phyloP scores from a whole-genome alignment of 2,113 vertebrate genomes.

The Oncorhynchus nerka region DNA sequence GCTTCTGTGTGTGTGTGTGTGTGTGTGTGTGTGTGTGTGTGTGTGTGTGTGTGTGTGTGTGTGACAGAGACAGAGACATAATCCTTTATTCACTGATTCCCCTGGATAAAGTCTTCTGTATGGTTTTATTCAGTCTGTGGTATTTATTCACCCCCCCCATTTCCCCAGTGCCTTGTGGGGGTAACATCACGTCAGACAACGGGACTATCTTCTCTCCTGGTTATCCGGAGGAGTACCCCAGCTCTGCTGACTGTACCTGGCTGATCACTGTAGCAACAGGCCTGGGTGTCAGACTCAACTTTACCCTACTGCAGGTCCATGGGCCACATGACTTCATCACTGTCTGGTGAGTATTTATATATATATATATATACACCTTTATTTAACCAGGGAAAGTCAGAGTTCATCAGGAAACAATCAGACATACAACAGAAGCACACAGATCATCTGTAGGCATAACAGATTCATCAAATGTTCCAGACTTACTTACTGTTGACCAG shows the following conservation, averaged over 20 bases:
- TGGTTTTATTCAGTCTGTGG: constrained; percentile 40
- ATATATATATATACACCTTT: too few species aligned
- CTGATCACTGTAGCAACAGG: constrained; percentile 86
- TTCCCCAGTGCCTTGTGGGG: constrained; percentile 86
- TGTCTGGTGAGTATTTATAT: constrained; percentile 80
- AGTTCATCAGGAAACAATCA: too few species aligned
- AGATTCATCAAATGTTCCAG: too few species aligned
- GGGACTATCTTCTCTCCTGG: constrained; percentile 95
- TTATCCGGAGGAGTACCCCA: constrained; percentile 92
- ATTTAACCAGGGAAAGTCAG: too few species aligned
- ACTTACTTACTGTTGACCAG: too few species aligned
- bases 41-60: too few species aligned
- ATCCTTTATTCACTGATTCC: constrained; percentile 24
- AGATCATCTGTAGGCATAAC: too few species aligned
- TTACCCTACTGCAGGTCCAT: constrained; percentile 91
- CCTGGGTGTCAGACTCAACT: constrained; percentile 89
- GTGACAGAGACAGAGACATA: constrained; percentile 6
- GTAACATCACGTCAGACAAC: constrained; percentile 89
- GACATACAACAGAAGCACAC: too few species aligned
- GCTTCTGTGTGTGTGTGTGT: too few species aligned
- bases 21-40: too few species aligned
- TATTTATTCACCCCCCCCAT: constrained; percentile 44
- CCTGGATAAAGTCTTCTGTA: constrained; percentile 40
- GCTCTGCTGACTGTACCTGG: constrained; percentile 92
- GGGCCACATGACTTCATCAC: constrained; percentile 95